These are phyloP conservation scores for Myrmecobius fasciatus DNA, from an alignment of 2,113 vertebrate genomes.

Conservation along the genomic window DNA sequence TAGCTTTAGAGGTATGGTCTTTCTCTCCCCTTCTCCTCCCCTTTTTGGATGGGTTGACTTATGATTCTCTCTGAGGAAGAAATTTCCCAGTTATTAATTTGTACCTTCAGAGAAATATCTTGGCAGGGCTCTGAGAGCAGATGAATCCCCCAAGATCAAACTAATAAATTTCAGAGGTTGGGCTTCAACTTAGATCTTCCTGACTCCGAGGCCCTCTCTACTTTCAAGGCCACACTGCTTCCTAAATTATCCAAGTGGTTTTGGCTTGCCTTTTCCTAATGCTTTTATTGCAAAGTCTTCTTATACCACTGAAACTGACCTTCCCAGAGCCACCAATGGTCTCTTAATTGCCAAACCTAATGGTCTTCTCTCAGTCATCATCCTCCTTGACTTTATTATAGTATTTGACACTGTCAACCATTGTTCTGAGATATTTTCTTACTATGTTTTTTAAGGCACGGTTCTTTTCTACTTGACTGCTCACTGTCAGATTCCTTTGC, in stretches of 20 bases:
- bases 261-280: neutral
- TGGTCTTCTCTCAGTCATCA: neutral
- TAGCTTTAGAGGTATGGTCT: neutral
- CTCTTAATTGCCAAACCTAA: neutral
- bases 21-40: neutral
- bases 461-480: neutral
- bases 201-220: neutral
- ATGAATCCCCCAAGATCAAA: neutral
- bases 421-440: neutral
- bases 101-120: neutral
- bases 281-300: neutral
- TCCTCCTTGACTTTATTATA: neutral
- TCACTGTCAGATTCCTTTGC: neutral
- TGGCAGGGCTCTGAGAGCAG: neutral
- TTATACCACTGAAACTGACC: neutral
- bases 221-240: neutral
- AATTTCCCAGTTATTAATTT: neutral
- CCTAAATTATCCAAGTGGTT: constrained; percentile 22
- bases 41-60: neutral
- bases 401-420: neutral
- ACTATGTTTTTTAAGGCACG: neutral
- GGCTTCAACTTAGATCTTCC: neutral
- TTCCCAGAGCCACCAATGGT: neutral
- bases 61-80: neutral
- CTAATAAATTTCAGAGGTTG: neutral